Evolutionary conservation across 1,140 invertebrate genomes (phyloP).

Genomic region (Drosophila chauvacae): DNA sequence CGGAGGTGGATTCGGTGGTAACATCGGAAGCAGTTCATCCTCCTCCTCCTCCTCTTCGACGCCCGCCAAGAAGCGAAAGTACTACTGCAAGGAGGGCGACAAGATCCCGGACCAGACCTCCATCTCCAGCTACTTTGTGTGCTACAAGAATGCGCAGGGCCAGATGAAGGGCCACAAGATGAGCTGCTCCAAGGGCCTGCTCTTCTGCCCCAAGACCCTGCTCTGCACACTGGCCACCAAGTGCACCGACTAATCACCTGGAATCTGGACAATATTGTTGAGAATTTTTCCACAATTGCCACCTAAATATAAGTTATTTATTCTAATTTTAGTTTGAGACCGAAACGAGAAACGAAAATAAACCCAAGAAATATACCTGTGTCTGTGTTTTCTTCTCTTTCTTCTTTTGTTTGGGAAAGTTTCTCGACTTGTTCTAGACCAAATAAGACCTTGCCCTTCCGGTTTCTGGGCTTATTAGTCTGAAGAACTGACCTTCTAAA

Average conservation of each 20-base stretch:
- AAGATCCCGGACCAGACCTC: conserved; percentile 83
- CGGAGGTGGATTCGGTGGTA: conserved; percentile 2
- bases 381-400: conserved; percentile 19
- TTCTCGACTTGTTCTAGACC: conserved; percentile 45
- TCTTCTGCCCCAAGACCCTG: conserved; percentile 74
- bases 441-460: conserved; percentile 53
- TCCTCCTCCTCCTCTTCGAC: neutral
- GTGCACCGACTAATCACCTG: conserved; percentile 54
- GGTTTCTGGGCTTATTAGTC: conserved; percentile 23
- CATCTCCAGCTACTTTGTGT: conserved; percentile 79
- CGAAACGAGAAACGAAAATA: conserved; percentile 32
- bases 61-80: conserved; percentile 70
- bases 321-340: conserved; percentile 61
- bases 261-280: conserved; percentile 9
- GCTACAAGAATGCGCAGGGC: conserved; percentile 79
- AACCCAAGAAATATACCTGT: conserved; percentile 16
- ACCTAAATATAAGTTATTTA: conserved; percentile 70
- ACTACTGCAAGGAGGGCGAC: conserved; percentile 81
- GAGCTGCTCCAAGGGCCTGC: conserved; percentile 76
- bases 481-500: conserved; percentile 50
- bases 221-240: conserved; percentile 78
- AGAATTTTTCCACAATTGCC: conserved; percentile 61
- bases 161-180: conserved; percentile 83
- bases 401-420: conserved; percentile 44
- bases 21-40: conserved; percentile 2